phyloP scores from a whole-genome alignment of 2,888 invertebrate species.

The Alitta virens region DNA sequence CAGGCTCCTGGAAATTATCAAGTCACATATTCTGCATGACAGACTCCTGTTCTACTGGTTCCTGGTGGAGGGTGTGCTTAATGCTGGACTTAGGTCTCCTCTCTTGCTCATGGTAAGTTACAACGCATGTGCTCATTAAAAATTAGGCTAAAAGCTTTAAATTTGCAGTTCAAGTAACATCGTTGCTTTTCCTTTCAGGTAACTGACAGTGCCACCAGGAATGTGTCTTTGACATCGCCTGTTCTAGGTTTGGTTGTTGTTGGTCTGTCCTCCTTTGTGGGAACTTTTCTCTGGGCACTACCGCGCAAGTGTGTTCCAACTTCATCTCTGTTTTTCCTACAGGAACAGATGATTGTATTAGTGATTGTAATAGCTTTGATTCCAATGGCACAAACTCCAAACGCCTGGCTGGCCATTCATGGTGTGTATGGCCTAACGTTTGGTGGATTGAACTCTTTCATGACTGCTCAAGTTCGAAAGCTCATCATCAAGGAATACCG shows the following conservation, averaged over 20 bases:
- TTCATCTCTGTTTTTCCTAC: not conserved
- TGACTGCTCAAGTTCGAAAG: not conserved
- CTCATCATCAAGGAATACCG: not conserved
- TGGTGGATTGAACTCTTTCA: not conserved
- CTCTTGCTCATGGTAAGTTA: constrained; percentile 12
- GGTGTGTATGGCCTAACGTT: not conserved
- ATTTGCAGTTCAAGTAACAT: no score
- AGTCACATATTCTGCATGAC: constrained; percentile 4
- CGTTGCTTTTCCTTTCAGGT: no score
- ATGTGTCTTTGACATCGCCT: no score
- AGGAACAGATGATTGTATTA: not conserved
- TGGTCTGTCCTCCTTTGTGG: not conserved
- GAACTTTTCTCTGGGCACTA: not conserved
- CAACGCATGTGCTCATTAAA: no score
- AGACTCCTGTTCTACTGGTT: constrained; percentile 4
- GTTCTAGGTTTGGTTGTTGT: no score
- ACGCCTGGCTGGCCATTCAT: not conserved
- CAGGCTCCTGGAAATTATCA: constrained; percentile 3
- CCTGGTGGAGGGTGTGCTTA: not conserved
- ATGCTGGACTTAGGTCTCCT: constrained; percentile 5
- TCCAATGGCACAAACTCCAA: not conserved
- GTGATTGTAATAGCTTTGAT: not conserved
- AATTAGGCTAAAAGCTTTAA: no score
- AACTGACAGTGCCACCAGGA: no score
- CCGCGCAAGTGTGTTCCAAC: not conserved